Base-by-base conservation (phyloP, 2,888 invertebrate species). In the Leptopilina drosophilae region DNA sequence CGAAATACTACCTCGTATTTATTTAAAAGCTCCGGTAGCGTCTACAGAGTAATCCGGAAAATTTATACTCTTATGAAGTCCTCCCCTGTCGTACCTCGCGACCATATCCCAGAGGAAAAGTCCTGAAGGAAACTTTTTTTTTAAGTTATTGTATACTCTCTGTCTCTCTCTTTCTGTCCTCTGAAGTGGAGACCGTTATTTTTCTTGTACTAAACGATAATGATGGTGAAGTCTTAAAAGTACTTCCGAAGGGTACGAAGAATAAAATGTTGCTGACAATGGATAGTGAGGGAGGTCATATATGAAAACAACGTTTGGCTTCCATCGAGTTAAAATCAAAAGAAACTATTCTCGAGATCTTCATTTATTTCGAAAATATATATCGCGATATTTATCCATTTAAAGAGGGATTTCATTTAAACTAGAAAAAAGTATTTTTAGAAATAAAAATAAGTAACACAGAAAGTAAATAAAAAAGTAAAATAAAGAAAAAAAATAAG, bases 31-130 rank as follows among this genome's bases (percentile, higher is more conserved):
- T 82, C 78, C 67, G 15, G 42, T 80, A 80, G 77, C 67, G 79
- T 81, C 82, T 81, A 81, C 83, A 78, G 77, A 81, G 80, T 81
- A 84, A 82, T 82, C 80, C 81, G 76, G 78, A 82, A 83, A 86
- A 85, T 86, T 85, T 86, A 86, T 86, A 84, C 81, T 80, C 83
- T 76, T 77, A 80, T 80, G 80, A 82, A 85, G 81, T 79, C 77
- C 73, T 80, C 76, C 69, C 79, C 69, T 77, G 77, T 66, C 80
- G 67, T 64, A 76, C 49, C 49, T 49, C 59, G 66, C 42, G 15
- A 62, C 62, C 62, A 76, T 64, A 46, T 64, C 76, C 62, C 42
- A 33, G 20, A 76, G 62, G 76, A 53, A 42, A 76, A 26, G 66
- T 46, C 69, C 49, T 7, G 65, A 76, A 42, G 80, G 64, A 83